Evolutionary conservation across 2,888 invertebrate species (phyloP), one percentile per base, ranked within the genome.

Genomic region (Bedellia somnulentella): DNA sequence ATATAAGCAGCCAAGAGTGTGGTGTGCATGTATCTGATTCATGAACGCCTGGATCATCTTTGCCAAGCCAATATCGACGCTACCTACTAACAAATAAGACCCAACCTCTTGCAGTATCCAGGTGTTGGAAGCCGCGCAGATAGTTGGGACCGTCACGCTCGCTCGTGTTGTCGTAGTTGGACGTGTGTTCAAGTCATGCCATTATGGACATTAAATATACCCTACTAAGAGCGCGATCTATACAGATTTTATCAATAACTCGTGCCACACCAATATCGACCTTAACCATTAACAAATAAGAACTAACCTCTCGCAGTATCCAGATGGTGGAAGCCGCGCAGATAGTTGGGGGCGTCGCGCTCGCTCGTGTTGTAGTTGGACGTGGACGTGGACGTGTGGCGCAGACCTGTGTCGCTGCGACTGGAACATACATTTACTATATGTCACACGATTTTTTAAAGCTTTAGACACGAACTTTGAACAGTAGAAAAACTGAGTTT

Each of bases 381-480:
- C 0, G 91, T 91, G 0, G 90, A 90, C 0, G 90, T 91, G 16
- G 87, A 87, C 0, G 89, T 90, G 52, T 91, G 88, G 1, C 91
- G 79, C 9, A 91, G 67, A 45, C 91, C 91, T 0, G 87, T 86
- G 44, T 92, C 91, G 50, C 91, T 90, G 43, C 87, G 81, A 39
- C 55, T 71, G 49, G 14, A 12, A 32, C 22, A 32, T 24, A 21
- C n/a, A n/a, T n/a, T n/a, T 27, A 32, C 28, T n/a, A n/a, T n/a
- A n/a, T n/a, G n/a, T n/a, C n/a, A n/a, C n/a, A n/a, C n/a, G 3
- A 27, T 15, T 15, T 37, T 34, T 37, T 25, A 32, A 22, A 9
- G 5, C 9, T 28, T 29, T 15, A 23, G 18, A 14, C 25, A 27
- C 18, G 18, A 16, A 36, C 11, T 25, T 16, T 4, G 21, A 10